phyloP scores from a whole-genome alignment of 2,888 invertebrate genomes.

The Drosophila borealis region DNA sequence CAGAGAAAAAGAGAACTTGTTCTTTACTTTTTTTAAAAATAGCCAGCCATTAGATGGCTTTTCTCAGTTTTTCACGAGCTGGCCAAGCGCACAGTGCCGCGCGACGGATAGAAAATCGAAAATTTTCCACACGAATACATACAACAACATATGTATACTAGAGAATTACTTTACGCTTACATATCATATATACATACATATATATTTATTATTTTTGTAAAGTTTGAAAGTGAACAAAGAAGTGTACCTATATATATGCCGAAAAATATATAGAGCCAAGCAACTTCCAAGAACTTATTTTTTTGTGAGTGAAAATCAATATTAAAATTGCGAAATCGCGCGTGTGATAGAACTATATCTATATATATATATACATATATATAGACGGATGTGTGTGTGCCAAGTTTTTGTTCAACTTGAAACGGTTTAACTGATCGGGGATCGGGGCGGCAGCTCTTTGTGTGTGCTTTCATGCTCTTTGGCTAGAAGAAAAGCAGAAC shows the following conservation, averaged over 20 bases:
- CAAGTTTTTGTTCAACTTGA: constrained; percentile 51
- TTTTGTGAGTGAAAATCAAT: constrained; percentile 66
- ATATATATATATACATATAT: constrained; percentile 31
- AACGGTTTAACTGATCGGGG: constrained; percentile 30
- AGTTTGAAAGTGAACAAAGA: constrained; percentile 12
- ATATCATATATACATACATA: neutral
- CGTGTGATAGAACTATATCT: constrained; percentile 50
- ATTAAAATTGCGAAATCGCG: constrained; percentile 75
- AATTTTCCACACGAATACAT: constrained; percentile 45
- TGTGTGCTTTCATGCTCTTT: constrained; percentile 33
- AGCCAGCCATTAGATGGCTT: constrained; percentile 66
- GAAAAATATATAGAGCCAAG: neutral
- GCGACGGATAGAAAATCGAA: constrained; percentile 52
- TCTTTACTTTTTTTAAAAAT: constrained; percentile 80
- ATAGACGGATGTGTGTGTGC: constrained; percentile 22
- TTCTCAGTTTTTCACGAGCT: constrained; percentile 84
- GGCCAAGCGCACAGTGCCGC: constrained; percentile 79
- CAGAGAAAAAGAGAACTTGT: constrained; percentile 5
- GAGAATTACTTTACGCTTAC: constrained; percentile 20
- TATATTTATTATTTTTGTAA: constrained; percentile 8
- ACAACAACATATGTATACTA: constrained; percentile 50
- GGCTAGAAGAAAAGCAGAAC: constrained; percentile 45
- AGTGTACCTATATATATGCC: constrained; percentile 9
- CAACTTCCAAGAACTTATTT: constrained; percentile 5
- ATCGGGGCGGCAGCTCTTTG: constrained; percentile 51